These are phyloP conservation scores for Caenorhabditis brenneri DNA, from an alignment of 1,140 invertebrate species.

Conservation along the genomic window DNA sequence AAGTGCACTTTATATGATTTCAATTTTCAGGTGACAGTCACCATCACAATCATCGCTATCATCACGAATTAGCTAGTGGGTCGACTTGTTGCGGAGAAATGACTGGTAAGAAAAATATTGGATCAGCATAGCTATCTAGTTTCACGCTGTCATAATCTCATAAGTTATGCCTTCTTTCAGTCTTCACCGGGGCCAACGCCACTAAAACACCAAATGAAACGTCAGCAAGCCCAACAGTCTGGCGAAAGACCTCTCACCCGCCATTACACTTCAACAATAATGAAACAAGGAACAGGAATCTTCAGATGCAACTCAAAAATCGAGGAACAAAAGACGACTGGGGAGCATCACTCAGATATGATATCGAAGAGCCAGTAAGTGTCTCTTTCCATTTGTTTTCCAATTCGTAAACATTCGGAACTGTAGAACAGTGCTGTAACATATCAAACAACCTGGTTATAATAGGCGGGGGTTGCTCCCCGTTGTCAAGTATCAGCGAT, in stretches of 20 bases:
- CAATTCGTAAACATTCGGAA: no score
- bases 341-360: conserved; percentile 22
- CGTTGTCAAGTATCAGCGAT: no score
- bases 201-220: background rate
- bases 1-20: no score
- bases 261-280: conserved; percentile 13
- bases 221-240: conserved; percentile 4
- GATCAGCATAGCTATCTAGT: no score
- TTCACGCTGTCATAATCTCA: no score
- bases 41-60: background rate
- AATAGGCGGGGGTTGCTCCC: no score
- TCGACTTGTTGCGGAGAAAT: conserved; percentile 29
- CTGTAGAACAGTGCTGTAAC: no score
- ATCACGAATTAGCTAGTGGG: conserved; percentile 6
- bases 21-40: conserved; percentile 3
- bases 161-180: no score
- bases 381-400: no score
- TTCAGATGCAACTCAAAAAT: conserved; percentile 28
- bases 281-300: conserved; percentile 3
- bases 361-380: conserved; percentile 21
- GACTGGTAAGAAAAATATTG: background rate
- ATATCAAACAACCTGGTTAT: no score
- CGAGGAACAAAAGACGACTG: conserved; percentile 25
- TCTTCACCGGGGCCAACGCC: background rate
- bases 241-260: background rate